phyloP scores from a whole-genome alignment of 2,113 vertebrate genomes.

The Indicator indicator region DNA sequence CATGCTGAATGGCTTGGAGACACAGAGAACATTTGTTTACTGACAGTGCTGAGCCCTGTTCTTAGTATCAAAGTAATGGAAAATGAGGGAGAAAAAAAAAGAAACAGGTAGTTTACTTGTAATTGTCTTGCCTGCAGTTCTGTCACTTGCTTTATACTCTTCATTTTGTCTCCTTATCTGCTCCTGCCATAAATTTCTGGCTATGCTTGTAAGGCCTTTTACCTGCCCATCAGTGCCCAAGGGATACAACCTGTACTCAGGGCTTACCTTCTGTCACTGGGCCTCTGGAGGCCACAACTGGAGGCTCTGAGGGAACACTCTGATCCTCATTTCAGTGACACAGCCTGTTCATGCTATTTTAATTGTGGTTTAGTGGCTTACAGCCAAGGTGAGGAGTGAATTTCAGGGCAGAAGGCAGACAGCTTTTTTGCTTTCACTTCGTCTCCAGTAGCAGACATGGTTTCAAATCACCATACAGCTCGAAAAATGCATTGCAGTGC shows the following conservation, averaged over 20 bases:
- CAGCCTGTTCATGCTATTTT: slow-evolving; percentile 26
- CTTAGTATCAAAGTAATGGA: neutral
- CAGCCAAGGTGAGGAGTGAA: slow-evolving; percentile 20
- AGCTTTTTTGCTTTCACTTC: slow-evolving; percentile 1
- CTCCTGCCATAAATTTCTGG: slow-evolving; percentile 12
- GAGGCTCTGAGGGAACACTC: neutral
- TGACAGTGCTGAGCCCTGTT: neutral
- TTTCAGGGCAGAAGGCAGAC: slow-evolving; percentile 37
- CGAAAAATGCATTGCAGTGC: neutral
- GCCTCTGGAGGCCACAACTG: neutral
- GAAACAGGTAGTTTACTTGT: neutral
- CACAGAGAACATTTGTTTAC: neutral
- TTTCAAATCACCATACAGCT: slow-evolving; percentile 18
- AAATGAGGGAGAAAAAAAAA: neutral
- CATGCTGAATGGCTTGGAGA: neutral
- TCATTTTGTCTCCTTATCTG: slow-evolving; percentile 18
- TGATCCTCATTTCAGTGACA: slow-evolving; percentile 35
- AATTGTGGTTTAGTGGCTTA: slow-evolving; percentile 41
- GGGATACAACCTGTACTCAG: neutral
- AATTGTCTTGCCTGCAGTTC: slow-evolving; percentile 21
- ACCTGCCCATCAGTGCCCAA: neutral
- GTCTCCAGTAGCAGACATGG: neutral
- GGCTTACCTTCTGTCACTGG: neutral
- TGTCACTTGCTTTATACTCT: slow-evolving; percentile 18
- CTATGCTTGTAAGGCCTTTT: slow-evolving; percentile 1